Conservation (phyloP, 2,797 vertebrate species). For the Manis crassicaudata region DNA sequence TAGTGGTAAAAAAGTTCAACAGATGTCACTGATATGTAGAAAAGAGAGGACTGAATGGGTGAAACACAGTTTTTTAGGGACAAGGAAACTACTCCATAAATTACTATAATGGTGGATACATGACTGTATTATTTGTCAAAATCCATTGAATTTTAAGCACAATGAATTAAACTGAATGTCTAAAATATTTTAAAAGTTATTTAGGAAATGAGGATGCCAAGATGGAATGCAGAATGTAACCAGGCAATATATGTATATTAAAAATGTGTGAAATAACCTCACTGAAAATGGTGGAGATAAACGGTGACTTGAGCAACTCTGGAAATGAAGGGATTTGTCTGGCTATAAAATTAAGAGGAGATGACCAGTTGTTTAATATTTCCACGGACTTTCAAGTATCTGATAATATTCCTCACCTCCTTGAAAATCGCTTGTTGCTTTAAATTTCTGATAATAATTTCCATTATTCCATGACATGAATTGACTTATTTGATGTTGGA, state of each 20-base stretch:
- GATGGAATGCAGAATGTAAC: not conserved
- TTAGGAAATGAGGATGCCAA: not conserved
- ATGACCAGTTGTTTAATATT: not conserved
- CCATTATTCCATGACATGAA: not conserved
- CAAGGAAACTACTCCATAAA: not conserved
- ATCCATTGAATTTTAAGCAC: not conserved
- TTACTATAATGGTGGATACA: not conserved
- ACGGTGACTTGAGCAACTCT: not conserved
- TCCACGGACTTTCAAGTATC: not conserved
- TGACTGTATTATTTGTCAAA: not conserved
- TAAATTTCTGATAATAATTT: not conserved
- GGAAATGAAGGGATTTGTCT: not conserved
- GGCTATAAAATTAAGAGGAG: not conserved
- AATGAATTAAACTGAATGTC: not conserved
- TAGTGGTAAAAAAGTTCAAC: not conserved
- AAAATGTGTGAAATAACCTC: not conserved
- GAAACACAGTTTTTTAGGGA: not conserved
- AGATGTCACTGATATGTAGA: not conserved
- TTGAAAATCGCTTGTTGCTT: not conserved
- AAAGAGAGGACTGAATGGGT: not conserved
- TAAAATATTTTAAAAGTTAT: not conserved
- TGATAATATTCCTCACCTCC: not conserved
- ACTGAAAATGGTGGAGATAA: not conserved
- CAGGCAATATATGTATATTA: not conserved
- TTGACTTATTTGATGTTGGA: not conserved